Conservation (phyloP, 2,888 invertebrate species). For the Drosophila dives region DNA sequence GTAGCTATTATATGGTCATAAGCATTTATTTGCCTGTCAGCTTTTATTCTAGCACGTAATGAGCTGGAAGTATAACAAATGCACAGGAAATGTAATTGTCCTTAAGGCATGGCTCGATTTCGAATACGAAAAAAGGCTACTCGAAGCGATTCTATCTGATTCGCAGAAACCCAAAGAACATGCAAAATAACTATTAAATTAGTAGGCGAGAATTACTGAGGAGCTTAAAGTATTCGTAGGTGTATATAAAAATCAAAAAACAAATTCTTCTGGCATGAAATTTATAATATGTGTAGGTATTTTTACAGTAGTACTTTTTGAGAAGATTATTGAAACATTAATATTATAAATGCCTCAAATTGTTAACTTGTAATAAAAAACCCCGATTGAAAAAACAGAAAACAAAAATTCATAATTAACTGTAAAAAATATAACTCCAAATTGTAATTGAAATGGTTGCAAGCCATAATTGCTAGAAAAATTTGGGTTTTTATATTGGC, state of each 20-base stretch:
- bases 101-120: conserved; percentile 14
- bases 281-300: not conserved
- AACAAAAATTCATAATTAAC: not conserved
- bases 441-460: no score
- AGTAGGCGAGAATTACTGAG: not conserved
- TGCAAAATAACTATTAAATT: not conserved
- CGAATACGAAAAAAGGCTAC: not conserved
- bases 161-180: conserved; percentile 2
- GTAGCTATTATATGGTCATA: conserved; percentile 71
- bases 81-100: conserved; percentile 38
- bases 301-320: not conserved
- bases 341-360: not conserved
- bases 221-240: not conserved
- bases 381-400: no score
- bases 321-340: not conserved
- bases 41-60: conserved; percentile 37
- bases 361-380: not conserved
- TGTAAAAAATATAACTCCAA: not conserved
- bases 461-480: no score
- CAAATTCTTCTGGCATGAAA: not conserved
- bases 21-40: conserved; percentile 62
- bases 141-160: conserved; percentile 5
- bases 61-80: conserved; percentile 47
- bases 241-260: not conserved
- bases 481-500: no score